phyloP scores from a whole-genome alignment of 2,797 vertebrate species.

The Simalia tracyae region DNA sequence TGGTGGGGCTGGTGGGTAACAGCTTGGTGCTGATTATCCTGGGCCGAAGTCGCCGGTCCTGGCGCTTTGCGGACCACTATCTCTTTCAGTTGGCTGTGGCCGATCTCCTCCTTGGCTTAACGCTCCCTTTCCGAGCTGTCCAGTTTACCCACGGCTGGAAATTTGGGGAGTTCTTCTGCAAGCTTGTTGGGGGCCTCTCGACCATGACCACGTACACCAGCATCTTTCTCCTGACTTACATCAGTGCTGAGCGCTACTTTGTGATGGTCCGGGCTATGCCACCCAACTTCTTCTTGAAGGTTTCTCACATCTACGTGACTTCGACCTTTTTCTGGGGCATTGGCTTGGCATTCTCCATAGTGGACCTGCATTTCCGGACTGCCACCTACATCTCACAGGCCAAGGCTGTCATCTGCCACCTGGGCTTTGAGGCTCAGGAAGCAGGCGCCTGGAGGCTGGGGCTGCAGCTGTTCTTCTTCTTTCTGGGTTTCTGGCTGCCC shows the following conservation, averaged over 20 bases:
- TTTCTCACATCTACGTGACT: slow-evolving; percentile 73
- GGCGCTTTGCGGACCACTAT: slow-evolving; percentile 56
- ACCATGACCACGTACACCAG: slow-evolving; percentile 82
- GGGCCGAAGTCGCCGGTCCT: slow-evolving; percentile 15
- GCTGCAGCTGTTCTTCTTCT: slow-evolving; percentile 71
- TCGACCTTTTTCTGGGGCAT: slow-evolving; percentile 75
- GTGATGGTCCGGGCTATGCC: slow-evolving; percentile 80
- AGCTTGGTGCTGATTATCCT: slow-evolving; percentile 57
- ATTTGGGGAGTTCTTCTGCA: slow-evolving; percentile 74
- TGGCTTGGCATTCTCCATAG: slow-evolving; percentile 71
- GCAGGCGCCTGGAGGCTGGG: slow-evolving; percentile 70
- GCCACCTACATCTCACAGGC: slow-evolving; percentile 7
- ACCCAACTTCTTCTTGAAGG: slow-evolving; percentile 73
- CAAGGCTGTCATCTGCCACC: slow-evolving; percentile 53
- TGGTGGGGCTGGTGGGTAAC: slow-evolving; percentile 65
- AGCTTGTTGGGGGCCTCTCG: slow-evolving; percentile 78
- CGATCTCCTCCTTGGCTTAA: slow-evolving; percentile 58
- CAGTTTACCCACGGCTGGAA: slow-evolving; percentile 50
- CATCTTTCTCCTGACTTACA: slow-evolving; percentile 82
- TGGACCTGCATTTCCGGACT: slow-evolving; percentile 75
- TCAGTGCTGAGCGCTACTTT: slow-evolving; percentile 85
- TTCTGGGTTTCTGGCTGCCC: slow-evolving; percentile 78
- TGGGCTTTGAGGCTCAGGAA: slow-evolving; percentile 55
- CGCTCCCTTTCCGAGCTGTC: slow-evolving; percentile 59
- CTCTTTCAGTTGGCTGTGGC: slow-evolving; percentile 68